Conservation (phyloP, 35 echinoderm and acorn worm species). For the Apostichopus japonicus region DNA sequence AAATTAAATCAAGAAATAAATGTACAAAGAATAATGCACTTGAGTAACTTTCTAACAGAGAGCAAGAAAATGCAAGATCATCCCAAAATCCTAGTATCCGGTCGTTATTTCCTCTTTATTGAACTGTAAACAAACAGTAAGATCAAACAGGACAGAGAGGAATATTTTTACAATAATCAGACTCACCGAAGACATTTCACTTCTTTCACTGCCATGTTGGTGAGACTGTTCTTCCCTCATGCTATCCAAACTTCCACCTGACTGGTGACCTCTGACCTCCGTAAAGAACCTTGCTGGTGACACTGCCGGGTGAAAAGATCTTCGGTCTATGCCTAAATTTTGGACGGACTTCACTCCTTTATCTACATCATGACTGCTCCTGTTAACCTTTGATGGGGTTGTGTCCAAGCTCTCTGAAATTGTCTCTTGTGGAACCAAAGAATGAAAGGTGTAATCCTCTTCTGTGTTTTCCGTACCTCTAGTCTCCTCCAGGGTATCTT, state of each 20-base stretch:
- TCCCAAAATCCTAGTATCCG: too few species aligned
- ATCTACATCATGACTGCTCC: not conserved
- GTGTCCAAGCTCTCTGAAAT: not conserved
- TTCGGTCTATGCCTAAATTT: not conserved
- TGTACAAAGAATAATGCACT: too few species aligned
- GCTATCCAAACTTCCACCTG: too few species aligned
- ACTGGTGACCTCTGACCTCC: not conserved
- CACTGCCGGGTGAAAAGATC: not conserved
- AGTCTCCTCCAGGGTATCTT: conserved; percentile 1
- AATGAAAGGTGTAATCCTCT: not conserved
- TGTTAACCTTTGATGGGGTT: not conserved
- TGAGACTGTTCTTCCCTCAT: not conserved
- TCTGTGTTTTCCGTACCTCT: not conserved
- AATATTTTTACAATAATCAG: not conserved
- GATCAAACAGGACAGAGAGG: not conserved
- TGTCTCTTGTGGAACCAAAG: not conserved
- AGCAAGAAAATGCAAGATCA: too few species aligned
- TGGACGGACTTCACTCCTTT: not conserved
- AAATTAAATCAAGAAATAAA: too few species aligned
- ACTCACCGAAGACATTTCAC: not conserved
- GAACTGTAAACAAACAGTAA: too few species aligned
- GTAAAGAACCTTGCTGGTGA: conserved; percentile 19
- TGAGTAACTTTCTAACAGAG: too few species aligned
- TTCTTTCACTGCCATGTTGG: not conserved
- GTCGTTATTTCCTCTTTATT: too few species aligned